Evolutionary conservation across 1,140 invertebrate species (phyloP).

Genomic region (Hetaerina americana): DNA sequence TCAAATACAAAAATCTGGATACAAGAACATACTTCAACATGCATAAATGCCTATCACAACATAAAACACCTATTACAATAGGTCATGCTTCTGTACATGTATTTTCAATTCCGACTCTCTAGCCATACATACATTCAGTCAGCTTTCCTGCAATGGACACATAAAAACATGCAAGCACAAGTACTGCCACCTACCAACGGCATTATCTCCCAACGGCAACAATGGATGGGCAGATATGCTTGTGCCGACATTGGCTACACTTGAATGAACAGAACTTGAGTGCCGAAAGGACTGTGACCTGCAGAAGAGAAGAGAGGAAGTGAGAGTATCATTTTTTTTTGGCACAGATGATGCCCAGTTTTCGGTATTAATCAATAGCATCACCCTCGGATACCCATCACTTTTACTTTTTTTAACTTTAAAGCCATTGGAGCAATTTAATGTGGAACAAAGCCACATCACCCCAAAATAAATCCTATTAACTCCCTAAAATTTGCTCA

Average conservation of each 20-base stretch:
- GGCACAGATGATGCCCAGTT: not conserved
- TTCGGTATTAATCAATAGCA: not conserved
- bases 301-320: conserved; percentile 50
- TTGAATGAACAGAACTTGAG: conserved; percentile 40
- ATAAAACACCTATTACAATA: no score
- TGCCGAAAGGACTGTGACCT: conserved; percentile 74
- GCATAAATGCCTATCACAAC: no score
- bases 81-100: no score
- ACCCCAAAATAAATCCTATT: not conserved
- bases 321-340: conserved; percentile 8
- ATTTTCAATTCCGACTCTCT: no score
- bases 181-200: conserved; percentile 22
- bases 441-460: not conserved
- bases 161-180: conserved; percentile 2
- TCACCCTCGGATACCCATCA: not conserved
- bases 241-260: conserved; percentile 50
- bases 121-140: not conserved
- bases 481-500: no score
- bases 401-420: not conserved
- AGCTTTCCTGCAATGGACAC: not conserved
- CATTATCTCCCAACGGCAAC: conserved; percentile 58
- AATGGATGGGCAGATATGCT: conserved; percentile 71
- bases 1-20: no score
- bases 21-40: no score
- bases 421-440: not conserved